Conservation (phyloP, 2,797 vertebrate species). For the Botia almorhae region DNA sequence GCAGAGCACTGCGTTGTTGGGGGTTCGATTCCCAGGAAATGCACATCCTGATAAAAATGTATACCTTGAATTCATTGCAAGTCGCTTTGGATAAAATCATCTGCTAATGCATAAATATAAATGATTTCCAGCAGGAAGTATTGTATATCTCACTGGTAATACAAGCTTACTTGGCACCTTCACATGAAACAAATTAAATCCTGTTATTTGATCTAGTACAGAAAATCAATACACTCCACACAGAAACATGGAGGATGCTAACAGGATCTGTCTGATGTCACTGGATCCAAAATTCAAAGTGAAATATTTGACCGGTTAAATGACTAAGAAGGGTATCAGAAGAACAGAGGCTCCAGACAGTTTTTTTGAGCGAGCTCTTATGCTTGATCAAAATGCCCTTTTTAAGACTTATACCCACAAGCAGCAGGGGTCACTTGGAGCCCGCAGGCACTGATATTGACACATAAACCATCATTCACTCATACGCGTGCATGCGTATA, state of each 20-base stretch:
- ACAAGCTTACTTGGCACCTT: constrained; percentile 74
- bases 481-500: not conserved
- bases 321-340: constrained; percentile 55
- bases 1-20: no score
- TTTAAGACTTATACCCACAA: constrained; percentile 59
- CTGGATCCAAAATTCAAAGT: constrained; percentile 58
- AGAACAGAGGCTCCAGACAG: constrained; percentile 46
- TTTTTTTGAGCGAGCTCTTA: constrained; percentile 40
- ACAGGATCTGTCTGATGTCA: constrained; percentile 54
- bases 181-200: constrained; percentile 60
- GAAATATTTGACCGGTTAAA: constrained; percentile 57
- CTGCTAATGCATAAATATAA: no score
- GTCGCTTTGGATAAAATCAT: no score
- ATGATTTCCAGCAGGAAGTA: constrained; percentile 46
- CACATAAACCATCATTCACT: constrained; percentile 38
- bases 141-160: constrained; percentile 48
- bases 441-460: constrained; percentile 58
- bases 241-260: constrained; percentile 51
- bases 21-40: no score
- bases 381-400: constrained; percentile 75
- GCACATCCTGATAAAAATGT: no score
- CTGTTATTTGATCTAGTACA: constrained; percentile 61
- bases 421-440: constrained; percentile 64
- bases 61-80: no score
- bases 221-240: constrained; percentile 52